These are phyloP conservation scores for Apamea sordens DNA, from an alignment of 2,888 invertebrate genomes.

Conservation along the genomic window DNA sequence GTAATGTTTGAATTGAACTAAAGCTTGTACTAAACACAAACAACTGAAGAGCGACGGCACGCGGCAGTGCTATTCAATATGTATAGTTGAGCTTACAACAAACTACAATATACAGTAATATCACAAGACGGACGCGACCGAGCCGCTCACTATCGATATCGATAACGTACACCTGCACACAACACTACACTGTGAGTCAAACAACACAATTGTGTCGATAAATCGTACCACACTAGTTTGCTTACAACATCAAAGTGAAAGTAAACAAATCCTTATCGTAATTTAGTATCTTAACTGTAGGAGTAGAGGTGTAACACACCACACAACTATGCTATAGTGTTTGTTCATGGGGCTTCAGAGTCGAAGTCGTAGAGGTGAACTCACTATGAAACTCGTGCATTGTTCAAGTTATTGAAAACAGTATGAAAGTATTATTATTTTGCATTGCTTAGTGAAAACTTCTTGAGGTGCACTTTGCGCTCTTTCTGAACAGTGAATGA, in stretches of 20 bases:
- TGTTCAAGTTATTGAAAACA: background rate
- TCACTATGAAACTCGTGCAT: background rate
- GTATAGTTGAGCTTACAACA: background rate
- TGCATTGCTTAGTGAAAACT: background rate
- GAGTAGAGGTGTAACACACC: background rate
- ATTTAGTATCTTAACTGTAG: background rate
- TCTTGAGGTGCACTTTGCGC: no score
- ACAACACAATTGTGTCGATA: background rate
- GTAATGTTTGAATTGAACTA: background rate
- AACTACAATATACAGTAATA: slow-evolving; percentile 26
- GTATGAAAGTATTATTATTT: background rate
- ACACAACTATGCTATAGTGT: no score
- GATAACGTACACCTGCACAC: slow-evolving; percentile 2
- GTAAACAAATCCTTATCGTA: background rate
- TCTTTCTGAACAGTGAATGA: no score
- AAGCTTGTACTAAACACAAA: background rate
- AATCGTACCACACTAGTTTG: slow-evolving; percentile 14
- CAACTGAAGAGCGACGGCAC: no score
- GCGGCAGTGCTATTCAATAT: background rate
- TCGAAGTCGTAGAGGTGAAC: no score
- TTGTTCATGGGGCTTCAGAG: background rate
- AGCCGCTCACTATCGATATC: slow-evolving; percentile 18
- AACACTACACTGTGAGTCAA: background rate
- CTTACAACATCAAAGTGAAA: slow-evolving; percentile 1
- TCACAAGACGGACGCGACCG: slow-evolving; percentile 35